Percentiles rank a stretch among this genome's conserved stretches.
Evolutionary conservation across 1,140 invertebrate species (phyloP).

Genomic region (Bemisia tabaci): DNA sequence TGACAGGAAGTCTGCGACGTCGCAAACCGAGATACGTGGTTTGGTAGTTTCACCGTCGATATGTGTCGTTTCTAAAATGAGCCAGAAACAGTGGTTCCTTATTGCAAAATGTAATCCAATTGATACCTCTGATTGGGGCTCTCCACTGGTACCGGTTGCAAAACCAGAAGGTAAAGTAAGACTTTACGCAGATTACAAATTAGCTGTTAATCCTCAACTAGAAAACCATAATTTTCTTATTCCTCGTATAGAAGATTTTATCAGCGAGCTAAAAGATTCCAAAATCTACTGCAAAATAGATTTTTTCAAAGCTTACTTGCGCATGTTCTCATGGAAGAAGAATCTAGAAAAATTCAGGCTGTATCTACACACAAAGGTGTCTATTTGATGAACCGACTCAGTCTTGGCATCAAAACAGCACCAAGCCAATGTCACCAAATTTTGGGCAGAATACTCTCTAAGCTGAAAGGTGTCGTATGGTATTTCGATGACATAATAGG

Average conservation of each 20-base stretch:
- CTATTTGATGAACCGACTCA: slow-evolving; percentile 29
- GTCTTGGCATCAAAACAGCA: no score
- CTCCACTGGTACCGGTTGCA: slow-evolving; percentile 29
- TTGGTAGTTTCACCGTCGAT: no score
- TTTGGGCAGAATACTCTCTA: slow-evolving; percentile 25
- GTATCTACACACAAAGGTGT: slow-evolving; percentile 25
- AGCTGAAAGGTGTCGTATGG: slow-evolving; percentile 12
- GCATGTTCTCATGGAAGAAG: slow-evolving; percentile 22
- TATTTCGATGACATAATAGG: slow-evolving; percentile 6
- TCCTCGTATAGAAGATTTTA: slow-evolving; percentile 9
- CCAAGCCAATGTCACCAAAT: slow-evolving; percentile 24
- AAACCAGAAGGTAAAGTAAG: slow-evolving; percentile 28
- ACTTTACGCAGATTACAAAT: slow-evolving; percentile 36
- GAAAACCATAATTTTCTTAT: slow-evolving; percentile 7
- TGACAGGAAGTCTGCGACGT: no score
- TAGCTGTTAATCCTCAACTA: slow-evolving; percentile 18
- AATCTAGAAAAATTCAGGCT: slow-evolving; percentile 24
- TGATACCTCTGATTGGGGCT: slow-evolving; percentile 27
- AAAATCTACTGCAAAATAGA: slow-evolving; percentile 20
- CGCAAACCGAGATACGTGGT: no score
- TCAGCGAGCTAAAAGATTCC: slow-evolving; percentile 15
- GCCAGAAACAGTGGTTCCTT: no score
- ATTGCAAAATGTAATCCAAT: no score
- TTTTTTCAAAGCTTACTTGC: slow-evolving; percentile 22
- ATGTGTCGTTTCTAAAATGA: no score